Evolutionary conservation across 2,113 vertebrate genomes (phyloP).

Genomic region (Jaculus jaculus): DNA sequence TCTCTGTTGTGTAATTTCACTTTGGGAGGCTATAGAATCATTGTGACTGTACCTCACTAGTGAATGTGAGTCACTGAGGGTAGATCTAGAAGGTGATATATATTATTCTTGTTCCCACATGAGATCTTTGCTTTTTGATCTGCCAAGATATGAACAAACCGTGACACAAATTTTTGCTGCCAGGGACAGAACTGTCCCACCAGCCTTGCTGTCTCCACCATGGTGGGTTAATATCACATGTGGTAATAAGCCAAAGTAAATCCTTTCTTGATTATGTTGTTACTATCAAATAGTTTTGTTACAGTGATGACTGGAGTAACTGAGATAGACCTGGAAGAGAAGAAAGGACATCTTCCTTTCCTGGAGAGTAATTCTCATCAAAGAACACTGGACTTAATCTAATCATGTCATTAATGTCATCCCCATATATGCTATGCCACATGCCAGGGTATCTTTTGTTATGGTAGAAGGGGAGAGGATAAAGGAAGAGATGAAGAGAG

Average conservation of each 20-base stretch:
- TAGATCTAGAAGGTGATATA: neutral
- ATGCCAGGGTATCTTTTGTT: neutral
- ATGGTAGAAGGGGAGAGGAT: neutral
- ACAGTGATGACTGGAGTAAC: neutral
- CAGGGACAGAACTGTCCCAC: neutral
- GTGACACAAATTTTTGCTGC: too few species aligned
- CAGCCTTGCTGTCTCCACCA: neutral
- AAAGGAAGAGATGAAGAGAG: accelerated
- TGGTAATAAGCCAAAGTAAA: neutral
- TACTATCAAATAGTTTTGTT: neutral
- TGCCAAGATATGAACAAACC: neutral
- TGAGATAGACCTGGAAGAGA: neutral
- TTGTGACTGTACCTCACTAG: neutral
- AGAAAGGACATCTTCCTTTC: neutral
- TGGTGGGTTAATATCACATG: neutral
- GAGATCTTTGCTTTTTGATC: neutral
- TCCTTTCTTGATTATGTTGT: neutral
- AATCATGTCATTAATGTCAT: neutral
- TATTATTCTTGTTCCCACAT: neutral
- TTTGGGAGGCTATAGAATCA: neutral
- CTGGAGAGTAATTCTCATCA: neutral
- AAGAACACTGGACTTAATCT: neutral
- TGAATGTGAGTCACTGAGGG: neutral
- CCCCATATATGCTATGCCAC: accelerated
- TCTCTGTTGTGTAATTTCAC: neutral